phyloP scores from a whole-genome alignment of 1,140 invertebrate species.

The Meloidogyne chitwoodi region DNA sequence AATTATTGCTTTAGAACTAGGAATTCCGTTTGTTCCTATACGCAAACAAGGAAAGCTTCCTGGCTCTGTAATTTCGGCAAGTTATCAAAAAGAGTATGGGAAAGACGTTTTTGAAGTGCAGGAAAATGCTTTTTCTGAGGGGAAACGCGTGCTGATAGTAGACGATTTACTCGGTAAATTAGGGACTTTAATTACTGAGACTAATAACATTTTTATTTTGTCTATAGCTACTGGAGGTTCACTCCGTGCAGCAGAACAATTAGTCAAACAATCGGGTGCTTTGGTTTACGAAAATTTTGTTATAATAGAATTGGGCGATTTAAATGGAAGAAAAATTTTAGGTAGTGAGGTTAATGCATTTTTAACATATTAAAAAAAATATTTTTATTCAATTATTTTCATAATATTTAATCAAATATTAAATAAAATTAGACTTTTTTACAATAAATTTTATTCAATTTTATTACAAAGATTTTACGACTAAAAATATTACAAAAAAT shows the following conservation, averaged over 20 bases:
- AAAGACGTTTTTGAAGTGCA: conserved; percentile 18
- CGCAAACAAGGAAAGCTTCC: conserved; percentile 26
- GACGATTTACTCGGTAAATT: conserved; percentile 20
- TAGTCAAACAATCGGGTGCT: not conserved
- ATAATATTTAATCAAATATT: no score
- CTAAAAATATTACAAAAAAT: no score
- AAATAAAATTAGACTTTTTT: no score
- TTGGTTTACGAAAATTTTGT: not conserved
- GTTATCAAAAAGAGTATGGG: conserved; percentile 29
- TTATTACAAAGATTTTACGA: no score
- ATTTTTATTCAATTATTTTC: no score
- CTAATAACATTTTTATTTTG: not conserved
- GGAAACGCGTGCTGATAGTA: conserved; percentile 17
- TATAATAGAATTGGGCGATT: conserved; percentile 4
- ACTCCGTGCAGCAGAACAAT: not conserved
- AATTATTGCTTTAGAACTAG: conserved; percentile 16
- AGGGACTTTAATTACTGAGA: not conserved
- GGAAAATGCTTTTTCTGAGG: not conserved
- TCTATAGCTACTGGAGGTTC: conserved; percentile 9
- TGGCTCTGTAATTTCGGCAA: conserved; percentile 9
- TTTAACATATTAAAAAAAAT: not conserved
- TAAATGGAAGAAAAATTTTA: not conserved
- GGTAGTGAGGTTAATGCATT: not conserved
- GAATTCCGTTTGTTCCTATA: conserved; percentile 24
- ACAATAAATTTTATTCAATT: no score